A percentile compares a stretch with the other conserved stretches of the same genome.
Conservation (phyloP, 1,140 invertebrate genomes). For the Papilio machaon region DNA sequence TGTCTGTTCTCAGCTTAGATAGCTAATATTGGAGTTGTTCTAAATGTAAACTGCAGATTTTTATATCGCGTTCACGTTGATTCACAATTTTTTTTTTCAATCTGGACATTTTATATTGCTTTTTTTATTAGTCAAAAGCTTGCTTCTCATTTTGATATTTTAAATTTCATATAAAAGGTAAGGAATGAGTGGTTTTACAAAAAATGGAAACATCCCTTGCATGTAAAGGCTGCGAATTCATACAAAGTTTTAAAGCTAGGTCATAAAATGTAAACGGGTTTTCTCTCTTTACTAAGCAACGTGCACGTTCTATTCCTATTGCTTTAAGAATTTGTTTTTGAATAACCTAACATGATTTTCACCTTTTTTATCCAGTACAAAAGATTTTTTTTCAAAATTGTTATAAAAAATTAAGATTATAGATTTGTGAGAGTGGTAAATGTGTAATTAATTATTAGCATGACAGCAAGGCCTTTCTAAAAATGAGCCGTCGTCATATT, state of each 20-base stretch:
- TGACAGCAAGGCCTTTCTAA: background rate
- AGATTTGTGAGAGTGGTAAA: background rate
- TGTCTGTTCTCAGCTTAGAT: background rate
- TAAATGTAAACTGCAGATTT: too few species aligned
- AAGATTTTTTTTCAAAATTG: too few species aligned
- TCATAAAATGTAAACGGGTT: slow-evolving; percentile 18
- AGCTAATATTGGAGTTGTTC: background rate
- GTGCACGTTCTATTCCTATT: background rate
- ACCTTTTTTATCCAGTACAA: background rate
- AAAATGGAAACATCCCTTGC: slow-evolving; percentile 6
- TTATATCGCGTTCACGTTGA: background rate
- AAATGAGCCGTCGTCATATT: background rate
- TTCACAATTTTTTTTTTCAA: background rate
- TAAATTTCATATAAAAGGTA: background rate
- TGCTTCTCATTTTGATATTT: background rate
- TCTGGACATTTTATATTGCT: background rate
- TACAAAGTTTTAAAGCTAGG: slow-evolving; percentile 16
- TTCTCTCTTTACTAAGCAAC: slow-evolving; percentile 5
- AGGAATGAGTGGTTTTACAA: background rate
- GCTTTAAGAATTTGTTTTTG: background rate
- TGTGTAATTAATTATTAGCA: background rate
- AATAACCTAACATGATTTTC: background rate
- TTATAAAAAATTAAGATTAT: too few species aligned
- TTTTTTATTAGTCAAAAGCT: background rate
- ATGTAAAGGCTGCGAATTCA: slow-evolving; percentile 15